Conservation (phyloP, 2,113 vertebrate species). For the Girardinichthys multiradiatus region DNA sequence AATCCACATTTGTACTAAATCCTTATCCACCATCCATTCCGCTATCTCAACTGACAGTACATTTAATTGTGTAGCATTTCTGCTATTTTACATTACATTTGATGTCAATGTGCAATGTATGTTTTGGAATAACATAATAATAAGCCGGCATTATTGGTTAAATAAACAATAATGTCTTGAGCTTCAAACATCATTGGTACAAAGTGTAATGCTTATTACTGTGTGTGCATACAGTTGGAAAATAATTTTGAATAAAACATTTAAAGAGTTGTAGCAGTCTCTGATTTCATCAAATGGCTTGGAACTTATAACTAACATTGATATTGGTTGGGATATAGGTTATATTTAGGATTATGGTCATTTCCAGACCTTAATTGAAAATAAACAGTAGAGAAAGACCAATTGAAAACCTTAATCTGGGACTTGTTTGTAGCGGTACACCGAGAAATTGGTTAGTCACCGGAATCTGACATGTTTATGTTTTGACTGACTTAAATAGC, state of each 20-base stretch:
- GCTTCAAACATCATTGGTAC: constrained; percentile 53
- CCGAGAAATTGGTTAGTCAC: not conserved
- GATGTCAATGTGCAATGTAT: constrained; percentile 67
- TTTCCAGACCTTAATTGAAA: not conserved
- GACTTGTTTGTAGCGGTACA: no score
- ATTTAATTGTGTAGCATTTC: constrained; percentile 93
- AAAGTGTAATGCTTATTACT: not conserved
- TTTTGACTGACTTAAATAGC: no score
- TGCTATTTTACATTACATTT: constrained; percentile 72
- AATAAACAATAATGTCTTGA: constrained; percentile 85
- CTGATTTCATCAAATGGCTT: not conserved
- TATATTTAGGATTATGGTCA: not conserved
- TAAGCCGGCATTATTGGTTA: constrained; percentile 73
- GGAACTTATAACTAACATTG: no score
- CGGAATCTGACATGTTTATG: no score
- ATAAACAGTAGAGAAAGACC: not conserved
- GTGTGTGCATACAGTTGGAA: not conserved
- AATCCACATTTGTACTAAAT: constrained; percentile 48
- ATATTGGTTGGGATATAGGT: not conserved
- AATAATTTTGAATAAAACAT: not conserved
- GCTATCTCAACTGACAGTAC: constrained; percentile 78
- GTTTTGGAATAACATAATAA: constrained; percentile 82
- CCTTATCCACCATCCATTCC: constrained; percentile 70
- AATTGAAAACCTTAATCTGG: not conserved
- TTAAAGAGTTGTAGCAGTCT: not conserved